Evolutionary conservation across 2,113 vertebrate species (phyloP), one percentile per base, ranked within the genome.

Genomic region (Polyodon spathula): DNA sequence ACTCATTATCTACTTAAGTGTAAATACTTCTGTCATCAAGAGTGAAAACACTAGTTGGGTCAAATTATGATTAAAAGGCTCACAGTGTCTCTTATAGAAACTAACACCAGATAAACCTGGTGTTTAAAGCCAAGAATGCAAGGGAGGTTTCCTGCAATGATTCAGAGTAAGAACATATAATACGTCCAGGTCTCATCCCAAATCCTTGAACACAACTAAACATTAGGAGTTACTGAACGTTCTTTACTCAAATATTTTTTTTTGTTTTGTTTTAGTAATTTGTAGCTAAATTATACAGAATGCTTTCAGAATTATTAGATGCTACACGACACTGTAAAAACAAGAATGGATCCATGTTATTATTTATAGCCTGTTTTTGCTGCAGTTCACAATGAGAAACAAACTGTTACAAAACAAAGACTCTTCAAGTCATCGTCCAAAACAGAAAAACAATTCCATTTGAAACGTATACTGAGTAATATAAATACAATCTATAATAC

Each of bases 101-200:
- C 59, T 60, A 63, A 65, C 40, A 59, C 60, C 70, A 77, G 66
- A 73, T 14, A 15, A 42, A 53, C 60, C 46, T 62, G 64, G 66
- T 62, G 63, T 43, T 44, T 68, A 66, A 73, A 74, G 8, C 77
- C 79, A 80, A 77, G 71, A 81, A 79, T 84, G 81, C 79, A 83
- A 77, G 76, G 83, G 82, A 88, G 83, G 78, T 70, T 86, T 84
- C 81, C 82, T 82, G 68, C 70, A 56, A 54, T 58, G 70, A 71
- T 73, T 51, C 61, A 68, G 71, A 72, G 68, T 71, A 75, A 80
- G 81, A 86, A 85, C 80, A 81, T 56, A 51, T 41, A 37, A 60
- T 58, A 67, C 66, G 67, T 69, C 65, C 69, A 71, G 60, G 56
- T 65, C 56, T 66, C 67, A 58, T 73, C 73, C 71, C 70, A 66